Percentiles rank a stretch among this genome's conserved stretches.
Evolutionary conservation across 1,140 invertebrate species (phyloP).

Genomic region (Melanaphis sacchari): DNA sequence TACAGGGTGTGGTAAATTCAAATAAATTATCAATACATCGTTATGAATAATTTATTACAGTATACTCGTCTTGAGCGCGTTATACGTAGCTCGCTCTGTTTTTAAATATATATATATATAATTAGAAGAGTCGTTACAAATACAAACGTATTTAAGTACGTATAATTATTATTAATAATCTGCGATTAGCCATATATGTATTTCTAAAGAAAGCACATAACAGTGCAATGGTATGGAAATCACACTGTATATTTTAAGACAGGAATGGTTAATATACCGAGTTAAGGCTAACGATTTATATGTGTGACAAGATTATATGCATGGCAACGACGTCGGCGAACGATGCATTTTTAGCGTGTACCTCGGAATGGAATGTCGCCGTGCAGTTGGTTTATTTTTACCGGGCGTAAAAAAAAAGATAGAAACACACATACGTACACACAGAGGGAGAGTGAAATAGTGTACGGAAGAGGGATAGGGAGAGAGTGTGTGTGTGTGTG

Average conservation of each 20-base stretch:
- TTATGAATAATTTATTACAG: constrained; percentile 12
- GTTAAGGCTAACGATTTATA: constrained; percentile 18
- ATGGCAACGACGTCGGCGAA: not conserved
- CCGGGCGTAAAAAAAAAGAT: constrained; percentile 30
- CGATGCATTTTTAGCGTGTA: constrained; percentile 56
- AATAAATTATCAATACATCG: not conserved
- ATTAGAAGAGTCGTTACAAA: not conserved
- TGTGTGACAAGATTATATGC: constrained; percentile 42
- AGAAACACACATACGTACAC: not conserved
- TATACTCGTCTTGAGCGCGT: not conserved
- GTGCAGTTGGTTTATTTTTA: constrained; percentile 56
- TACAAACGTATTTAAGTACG: not conserved
- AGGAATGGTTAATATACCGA: not conserved
- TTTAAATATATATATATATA: not conserved
- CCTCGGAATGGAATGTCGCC: constrained; percentile 52
- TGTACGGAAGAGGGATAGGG: not conserved
- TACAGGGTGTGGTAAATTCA: constrained; percentile 1
- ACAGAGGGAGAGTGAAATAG: not conserved
- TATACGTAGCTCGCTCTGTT: not conserved
- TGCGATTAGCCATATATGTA: not conserved
- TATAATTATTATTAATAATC: constrained; percentile 15
- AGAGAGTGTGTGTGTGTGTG: too few relatives aligned
- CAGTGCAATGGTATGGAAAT: not conserved
- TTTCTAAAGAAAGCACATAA: not conserved
- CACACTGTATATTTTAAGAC: constrained; percentile 35